These are phyloP conservation scores for Enteromius unitaeniatus DNA, from an alignment of 2,797 vertebrate genomes.

Conservation along the genomic window DNA sequence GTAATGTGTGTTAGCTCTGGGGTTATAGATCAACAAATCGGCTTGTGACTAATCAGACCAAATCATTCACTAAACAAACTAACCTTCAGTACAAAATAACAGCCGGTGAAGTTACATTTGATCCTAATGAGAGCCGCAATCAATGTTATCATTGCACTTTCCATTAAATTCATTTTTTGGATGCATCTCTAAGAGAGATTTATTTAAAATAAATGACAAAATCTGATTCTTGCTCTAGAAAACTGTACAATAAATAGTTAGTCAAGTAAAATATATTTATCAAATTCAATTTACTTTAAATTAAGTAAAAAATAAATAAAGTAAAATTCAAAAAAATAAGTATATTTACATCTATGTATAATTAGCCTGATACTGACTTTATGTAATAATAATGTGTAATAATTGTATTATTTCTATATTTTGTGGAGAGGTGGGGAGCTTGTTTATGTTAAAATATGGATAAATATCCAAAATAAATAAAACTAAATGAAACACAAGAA, in stretches of 20 bases:
- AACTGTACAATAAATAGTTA: not conserved
- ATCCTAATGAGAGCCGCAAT: too few species aligned
- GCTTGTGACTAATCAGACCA: slow-evolving; percentile 34
- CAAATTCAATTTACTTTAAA: too few species aligned
- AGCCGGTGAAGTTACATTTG: not conserved
- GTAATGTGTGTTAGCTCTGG: slow-evolving; percentile 62
- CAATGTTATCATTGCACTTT: not conserved
- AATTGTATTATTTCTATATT: not conserved
- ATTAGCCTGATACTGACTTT: too few species aligned
- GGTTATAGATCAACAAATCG: slow-evolving; percentile 40
- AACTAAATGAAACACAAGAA: not conserved
- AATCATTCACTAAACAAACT: not conserved
- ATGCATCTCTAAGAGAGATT: not conserved
- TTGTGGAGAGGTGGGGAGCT: not conserved
- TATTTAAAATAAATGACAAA: not conserved
- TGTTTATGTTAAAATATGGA: not conserved
- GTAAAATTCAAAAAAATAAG: not conserved
- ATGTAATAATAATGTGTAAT: not conserved
- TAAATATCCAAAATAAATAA: not conserved
- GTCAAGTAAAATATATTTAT: not conserved
- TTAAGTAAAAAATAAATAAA: not conserved
- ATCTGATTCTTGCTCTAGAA: not conserved
- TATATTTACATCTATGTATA: not conserved
- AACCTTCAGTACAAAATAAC: not conserved
- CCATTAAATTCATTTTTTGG: not conserved